Conservation (phyloP, 2,888 invertebrate genomes). For the Hipparchia semele region DNA sequence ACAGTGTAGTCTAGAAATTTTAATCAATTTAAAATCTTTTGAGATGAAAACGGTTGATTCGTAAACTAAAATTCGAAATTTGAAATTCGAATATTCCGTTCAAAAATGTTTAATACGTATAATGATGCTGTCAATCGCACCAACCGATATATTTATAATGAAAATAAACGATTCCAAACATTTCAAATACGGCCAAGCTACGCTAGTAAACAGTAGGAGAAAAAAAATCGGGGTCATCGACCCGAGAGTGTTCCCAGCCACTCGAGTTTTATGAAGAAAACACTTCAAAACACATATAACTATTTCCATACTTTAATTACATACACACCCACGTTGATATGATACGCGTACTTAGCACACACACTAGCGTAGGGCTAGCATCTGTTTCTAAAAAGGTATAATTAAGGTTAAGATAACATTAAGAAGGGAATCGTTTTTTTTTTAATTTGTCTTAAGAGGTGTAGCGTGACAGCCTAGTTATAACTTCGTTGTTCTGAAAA, state of each 20-base stretch:
- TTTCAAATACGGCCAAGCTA: conserved; percentile 28
- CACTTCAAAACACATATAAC: conserved; percentile 82
- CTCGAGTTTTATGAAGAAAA: conserved; percentile 81
- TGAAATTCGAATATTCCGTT: not conserved
- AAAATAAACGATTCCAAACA: conserved; percentile 30
- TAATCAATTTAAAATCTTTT: too few species aligned
- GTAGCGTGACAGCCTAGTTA: not conserved
- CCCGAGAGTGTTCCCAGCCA: conserved; percentile 74
- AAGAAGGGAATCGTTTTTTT: not conserved
- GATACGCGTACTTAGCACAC: conserved; percentile 61
- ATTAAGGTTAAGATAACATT: conserved; percentile 2
- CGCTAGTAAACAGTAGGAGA: conserved; percentile 55
- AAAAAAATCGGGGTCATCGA: conserved; percentile 72
- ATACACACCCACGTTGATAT: conserved; percentile 64
- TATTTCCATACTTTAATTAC: conserved; percentile 82
- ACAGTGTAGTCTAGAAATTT: too few species aligned
- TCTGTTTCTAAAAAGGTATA: conserved; percentile 29
- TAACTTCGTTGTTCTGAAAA: too few species aligned
- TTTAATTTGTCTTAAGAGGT: not conserved
- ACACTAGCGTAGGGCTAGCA: conserved; percentile 40
- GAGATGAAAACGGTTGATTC: not conserved
- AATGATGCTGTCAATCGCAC: conserved; percentile 26
- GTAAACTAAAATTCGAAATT: not conserved
- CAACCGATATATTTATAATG: conserved; percentile 27
- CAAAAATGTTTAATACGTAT: conserved; percentile 8